These are phyloP conservation scores for Melanchra persicariae DNA, from an alignment of 2,888 invertebrate species.

Conservation along the genomic window DNA sequence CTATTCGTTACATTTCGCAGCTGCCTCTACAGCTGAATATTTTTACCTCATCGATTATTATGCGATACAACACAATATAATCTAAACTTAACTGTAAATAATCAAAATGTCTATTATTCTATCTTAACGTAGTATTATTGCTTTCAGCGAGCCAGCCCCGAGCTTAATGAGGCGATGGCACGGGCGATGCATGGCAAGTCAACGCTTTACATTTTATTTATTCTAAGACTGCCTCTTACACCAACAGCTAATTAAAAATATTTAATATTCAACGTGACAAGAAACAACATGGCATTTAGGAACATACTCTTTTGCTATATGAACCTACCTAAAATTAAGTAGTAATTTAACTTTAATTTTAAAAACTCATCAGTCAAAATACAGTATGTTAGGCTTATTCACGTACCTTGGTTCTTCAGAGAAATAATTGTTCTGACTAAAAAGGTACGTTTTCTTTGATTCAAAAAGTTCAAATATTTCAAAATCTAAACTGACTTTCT, in stretches of 20 bases:
- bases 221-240: constrained; percentile 15
- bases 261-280: constrained; percentile 49
- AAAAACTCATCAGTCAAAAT: constrained; percentile 4
- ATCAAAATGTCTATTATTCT: constrained; percentile 10
- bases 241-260: constrained; percentile 14
- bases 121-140: constrained; percentile 39
- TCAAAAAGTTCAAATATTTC: not conserved
- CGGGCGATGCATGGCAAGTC: not conserved
- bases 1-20: constrained; percentile 7
- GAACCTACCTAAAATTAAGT: constrained; percentile 23
- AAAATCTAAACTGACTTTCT: constrained; percentile 13
- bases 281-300: constrained; percentile 61
- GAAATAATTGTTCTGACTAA: not conserved
- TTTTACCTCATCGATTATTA: constrained; percentile 5
- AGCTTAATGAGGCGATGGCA: constrained; percentile 41
- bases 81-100: constrained; percentile 20
- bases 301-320: constrained; percentile 44
- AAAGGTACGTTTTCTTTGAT: not conserved
- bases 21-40: constrained; percentile 5
- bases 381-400: not conserved
- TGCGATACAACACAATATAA: constrained; percentile 1
- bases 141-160: constrained; percentile 37
- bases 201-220: constrained; percentile 2
- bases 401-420: not conserved
- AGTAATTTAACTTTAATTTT: not conserved